Evolutionary conservation across 1,140 invertebrate genomes (phyloP).

Genomic region (Grapholita molesta): DNA sequence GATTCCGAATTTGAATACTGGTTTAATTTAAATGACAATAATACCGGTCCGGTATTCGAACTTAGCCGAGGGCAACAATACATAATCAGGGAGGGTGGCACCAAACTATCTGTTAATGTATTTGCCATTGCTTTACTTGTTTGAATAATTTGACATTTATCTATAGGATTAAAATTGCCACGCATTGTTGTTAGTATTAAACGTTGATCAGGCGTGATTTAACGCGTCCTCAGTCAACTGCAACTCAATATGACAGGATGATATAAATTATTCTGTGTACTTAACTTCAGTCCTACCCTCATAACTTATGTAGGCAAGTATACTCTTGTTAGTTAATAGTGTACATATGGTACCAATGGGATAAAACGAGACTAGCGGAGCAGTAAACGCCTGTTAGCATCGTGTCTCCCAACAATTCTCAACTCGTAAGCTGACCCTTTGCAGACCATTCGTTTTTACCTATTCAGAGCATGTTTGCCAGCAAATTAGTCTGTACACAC

Average conservation of each 20-base stretch:
- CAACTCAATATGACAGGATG: not conserved
- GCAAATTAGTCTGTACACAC: not conserved
- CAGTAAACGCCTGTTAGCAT: not conserved
- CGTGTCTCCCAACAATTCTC: not conserved
- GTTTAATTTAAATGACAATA: no score
- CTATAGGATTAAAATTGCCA: no score
- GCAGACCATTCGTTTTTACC: not conserved
- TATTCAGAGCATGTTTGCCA: constrained; percentile 6
- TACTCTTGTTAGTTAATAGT: not conserved
- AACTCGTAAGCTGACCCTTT: constrained; percentile 11
- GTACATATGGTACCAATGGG: not conserved
- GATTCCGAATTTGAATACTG: no score
- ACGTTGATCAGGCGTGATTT: no score
- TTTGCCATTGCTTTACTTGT: no score
- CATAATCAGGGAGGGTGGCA: no score
- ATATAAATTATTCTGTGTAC: not conserved
- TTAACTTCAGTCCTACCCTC: not conserved
- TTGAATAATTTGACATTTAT: no score
- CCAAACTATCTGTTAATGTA: no score
- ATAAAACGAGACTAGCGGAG: not conserved
- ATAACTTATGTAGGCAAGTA: not conserved
- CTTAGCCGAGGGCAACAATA: no score
- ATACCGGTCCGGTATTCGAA: no score
- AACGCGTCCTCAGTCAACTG: no score
- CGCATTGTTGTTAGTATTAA: no score